phyloP scores from a whole-genome alignment of 2,888 invertebrate species.

The Acanthosoma haemorrhoidale region DNA sequence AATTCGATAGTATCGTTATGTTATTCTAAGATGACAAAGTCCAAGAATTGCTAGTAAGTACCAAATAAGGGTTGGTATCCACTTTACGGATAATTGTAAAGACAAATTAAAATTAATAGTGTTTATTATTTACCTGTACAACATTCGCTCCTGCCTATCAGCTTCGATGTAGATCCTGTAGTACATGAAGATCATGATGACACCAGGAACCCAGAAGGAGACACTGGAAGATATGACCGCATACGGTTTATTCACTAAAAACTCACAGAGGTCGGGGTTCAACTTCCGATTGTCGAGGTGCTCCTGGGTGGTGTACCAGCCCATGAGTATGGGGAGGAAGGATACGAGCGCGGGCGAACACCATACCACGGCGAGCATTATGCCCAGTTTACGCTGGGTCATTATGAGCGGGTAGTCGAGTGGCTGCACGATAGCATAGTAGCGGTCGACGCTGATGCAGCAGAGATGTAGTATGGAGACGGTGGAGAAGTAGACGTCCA shows the following conservation, averaged over 20 bases:
- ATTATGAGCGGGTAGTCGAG: constrained; percentile 89
- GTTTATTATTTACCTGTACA: constrained; percentile 74
- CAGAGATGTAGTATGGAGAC: constrained; percentile 90
- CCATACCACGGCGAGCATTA: constrained; percentile 87
- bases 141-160: constrained; percentile 74
- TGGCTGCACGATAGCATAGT: constrained; percentile 89
- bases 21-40: too few species aligned
- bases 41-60: too few species aligned
- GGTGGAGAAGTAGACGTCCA: constrained; percentile 91
- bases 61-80: too few species aligned
- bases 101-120: too few species aligned
- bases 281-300: constrained; percentile 53
- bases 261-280: constrained; percentile 58
- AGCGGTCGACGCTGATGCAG: constrained; percentile 83
- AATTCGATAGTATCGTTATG: too few species aligned
- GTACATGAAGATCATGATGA: constrained; percentile 90
- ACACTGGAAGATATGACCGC: constrained; percentile 84
- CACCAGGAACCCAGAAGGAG: constrained; percentile 89
- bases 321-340: constrained; percentile 90
- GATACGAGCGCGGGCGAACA: constrained; percentile 86
- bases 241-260: constrained; percentile 79
- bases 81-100: too few species aligned
- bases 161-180: constrained; percentile 82
- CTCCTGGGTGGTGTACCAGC: constrained; percentile 86
- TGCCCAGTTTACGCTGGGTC: constrained; percentile 72